These are phyloP conservation scores for Ladona fulva DNA, from an alignment of 1,140 invertebrate genomes.

Conservation along the genomic window DNA sequence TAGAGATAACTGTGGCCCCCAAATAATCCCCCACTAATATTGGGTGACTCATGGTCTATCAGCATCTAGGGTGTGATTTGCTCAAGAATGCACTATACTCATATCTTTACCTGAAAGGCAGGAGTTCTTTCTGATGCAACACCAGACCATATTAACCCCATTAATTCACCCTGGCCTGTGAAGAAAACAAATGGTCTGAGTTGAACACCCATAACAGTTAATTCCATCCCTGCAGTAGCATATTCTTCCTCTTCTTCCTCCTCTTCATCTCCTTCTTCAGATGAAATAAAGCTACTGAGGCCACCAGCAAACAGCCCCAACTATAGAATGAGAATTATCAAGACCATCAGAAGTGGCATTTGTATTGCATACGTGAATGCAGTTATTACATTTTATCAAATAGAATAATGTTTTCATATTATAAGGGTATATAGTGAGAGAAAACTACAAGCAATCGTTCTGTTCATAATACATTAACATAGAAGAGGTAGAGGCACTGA, in stretches of 20 bases:
- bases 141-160: conserved; percentile 83
- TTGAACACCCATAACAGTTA: conserved; percentile 65
- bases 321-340: conserved; percentile 35
- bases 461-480: too few relatives aligned
- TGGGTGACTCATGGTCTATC: background rate
- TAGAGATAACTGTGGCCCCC: too few relatives aligned
- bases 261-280: conserved; percentile 39
- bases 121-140: conserved; percentile 71
- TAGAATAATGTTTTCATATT: too few relatives aligned
- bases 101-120: conserved; percentile 71
- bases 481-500: too few relatives aligned
- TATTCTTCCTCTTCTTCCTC: conserved; percentile 39
- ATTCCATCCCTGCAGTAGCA: conserved; percentile 75
- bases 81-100: background rate
- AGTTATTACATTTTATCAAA: too few relatives aligned
- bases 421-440: too few relatives aligned
- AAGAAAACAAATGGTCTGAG: conserved; percentile 80
- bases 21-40: too few relatives aligned
- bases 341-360: too few relatives aligned
- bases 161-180: conserved; percentile 70
- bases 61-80: background rate
- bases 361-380: too few relatives aligned
- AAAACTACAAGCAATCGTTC: too few relatives aligned
- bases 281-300: conserved; percentile 53
- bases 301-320: conserved; percentile 75